phyloP scores from a whole-genome alignment of 2,888 invertebrate species.

The Hemistola chrysoprasaria region DNA sequence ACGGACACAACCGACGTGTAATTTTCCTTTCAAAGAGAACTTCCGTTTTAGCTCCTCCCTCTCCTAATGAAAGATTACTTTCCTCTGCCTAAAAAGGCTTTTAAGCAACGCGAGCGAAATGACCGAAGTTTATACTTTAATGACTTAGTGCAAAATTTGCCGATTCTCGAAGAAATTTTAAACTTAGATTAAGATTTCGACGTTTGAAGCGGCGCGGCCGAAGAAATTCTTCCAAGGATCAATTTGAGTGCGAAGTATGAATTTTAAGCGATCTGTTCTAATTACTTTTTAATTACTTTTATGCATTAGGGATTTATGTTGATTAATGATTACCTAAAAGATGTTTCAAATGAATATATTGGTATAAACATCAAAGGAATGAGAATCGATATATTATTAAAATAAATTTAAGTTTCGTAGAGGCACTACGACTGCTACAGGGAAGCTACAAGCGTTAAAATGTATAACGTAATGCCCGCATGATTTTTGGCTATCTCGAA shows the following conservation, averaged over 20 bases:
- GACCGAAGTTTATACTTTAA: slow-evolving; percentile 82
- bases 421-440: too few species aligned
- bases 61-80: slow-evolving; percentile 82
- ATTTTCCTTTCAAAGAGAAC: slow-evolving; percentile 82
- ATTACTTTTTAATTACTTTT: slow-evolving; percentile 80
- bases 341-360: slow-evolving; percentile 16
- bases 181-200: slow-evolving; percentile 82
- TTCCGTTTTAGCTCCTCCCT: slow-evolving; percentile 80
- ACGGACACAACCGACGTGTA: slow-evolving; percentile 76
- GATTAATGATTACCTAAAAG: slow-evolving; percentile 17
- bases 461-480: too few species aligned
- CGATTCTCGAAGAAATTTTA: slow-evolving; percentile 80
- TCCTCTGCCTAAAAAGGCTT: slow-evolving; percentile 81
- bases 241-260: slow-evolving; percentile 69
- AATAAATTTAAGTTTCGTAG: too few species aligned
- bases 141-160: slow-evolving; percentile 82
- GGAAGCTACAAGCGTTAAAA: too few species aligned
- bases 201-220: slow-evolving; percentile 62
- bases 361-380: slow-evolving; percentile 12
- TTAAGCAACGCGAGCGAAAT: slow-evolving; percentile 81
- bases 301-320: slow-evolving; percentile 45
- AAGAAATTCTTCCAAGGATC: slow-evolving; percentile 57
- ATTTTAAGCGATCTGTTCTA: slow-evolving; percentile 73
- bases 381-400: background rate
- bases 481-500: too few species aligned